Conservation (phyloP, 2,113 vertebrate genomes). For the Prunella himalayana region DNA sequence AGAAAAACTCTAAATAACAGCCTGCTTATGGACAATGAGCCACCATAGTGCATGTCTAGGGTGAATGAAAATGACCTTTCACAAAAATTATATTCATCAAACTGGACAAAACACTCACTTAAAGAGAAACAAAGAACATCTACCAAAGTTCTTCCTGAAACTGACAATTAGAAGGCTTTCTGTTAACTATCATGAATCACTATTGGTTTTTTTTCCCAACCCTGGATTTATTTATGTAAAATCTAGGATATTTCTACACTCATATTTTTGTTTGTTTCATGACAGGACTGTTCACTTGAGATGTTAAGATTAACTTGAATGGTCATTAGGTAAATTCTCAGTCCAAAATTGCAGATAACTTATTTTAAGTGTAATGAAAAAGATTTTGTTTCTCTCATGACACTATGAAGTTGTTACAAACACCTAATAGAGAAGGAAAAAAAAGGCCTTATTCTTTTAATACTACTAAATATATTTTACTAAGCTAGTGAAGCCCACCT, state of each 20-base stretch:
- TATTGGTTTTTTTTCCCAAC: neutral
- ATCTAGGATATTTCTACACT: neutral
- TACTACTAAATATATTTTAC: neutral
- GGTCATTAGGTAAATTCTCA: neutral
- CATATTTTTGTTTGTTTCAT: neutral
- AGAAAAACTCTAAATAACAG: constrained; percentile 64
- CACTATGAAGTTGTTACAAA: neutral
- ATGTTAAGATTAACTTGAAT: neutral
- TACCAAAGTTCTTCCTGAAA: neutral
- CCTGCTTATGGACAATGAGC: constrained; percentile 26
- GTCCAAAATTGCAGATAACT: neutral
- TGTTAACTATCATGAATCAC: neutral
- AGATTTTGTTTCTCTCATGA: neutral
- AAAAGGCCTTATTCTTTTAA: neutral
- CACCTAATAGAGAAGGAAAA: neutral
- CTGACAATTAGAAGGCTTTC: neutral
- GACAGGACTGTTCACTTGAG: neutral
- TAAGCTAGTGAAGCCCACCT: neutral
- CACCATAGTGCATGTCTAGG: neutral
- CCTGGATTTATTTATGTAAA: neutral
- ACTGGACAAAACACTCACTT: neutral
- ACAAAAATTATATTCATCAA: constrained; percentile 11
- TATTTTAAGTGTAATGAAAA: neutral
- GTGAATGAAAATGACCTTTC: constrained; percentile 63
- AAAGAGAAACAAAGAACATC: neutral